Percentiles rank a stretch among this genome's conserved stretches.
phyloP scores from a whole-genome alignment of 2,888 invertebrate genomes.

The Torymus aiolomorphi region DNA sequence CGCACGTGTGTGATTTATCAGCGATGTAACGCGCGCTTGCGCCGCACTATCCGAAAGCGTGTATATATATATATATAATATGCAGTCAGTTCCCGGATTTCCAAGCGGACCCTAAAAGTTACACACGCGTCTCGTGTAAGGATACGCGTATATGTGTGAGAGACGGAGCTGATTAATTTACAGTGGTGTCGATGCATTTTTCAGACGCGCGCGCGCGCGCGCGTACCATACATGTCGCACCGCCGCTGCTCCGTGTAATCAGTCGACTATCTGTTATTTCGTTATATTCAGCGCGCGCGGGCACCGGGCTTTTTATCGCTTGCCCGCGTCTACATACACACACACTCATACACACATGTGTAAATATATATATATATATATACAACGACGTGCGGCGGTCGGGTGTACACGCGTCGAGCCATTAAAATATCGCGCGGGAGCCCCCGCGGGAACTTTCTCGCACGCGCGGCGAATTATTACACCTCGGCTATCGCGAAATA shows the following conservation, averaged over 20 bases:
- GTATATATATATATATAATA: too few relatives aligned
- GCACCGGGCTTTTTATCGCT: constrained; percentile 7
- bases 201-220: neutral
- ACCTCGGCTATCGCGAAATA: constrained; percentile 20
- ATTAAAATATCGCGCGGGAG: constrained; percentile 62
- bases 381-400: neutral
- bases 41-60: neutral
- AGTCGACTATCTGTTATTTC: constrained; percentile 33
- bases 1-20: constrained; percentile 23
- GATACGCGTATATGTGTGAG: constrained; percentile 1
- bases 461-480: constrained; percentile 45
- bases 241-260: neutral
- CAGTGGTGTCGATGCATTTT: constrained; percentile 29
- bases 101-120: too few relatives aligned
- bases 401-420: constrained; percentile 26
- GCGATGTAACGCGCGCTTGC: constrained; percentile 29
- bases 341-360: neutral
- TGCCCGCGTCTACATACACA: neutral
- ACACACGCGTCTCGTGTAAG: too few relatives aligned
- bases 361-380: neutral
- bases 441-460: constrained; percentile 62
- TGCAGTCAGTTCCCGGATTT: too few relatives aligned
- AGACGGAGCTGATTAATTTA: constrained; percentile 30
- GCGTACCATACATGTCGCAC: too few relatives aligned
- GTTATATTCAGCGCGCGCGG: neutral